Evolutionary conservation across 1,140 invertebrate genomes (phyloP), one percentile per base, ranked within the genome.

Genomic region (Drosophila parvula): DNA sequence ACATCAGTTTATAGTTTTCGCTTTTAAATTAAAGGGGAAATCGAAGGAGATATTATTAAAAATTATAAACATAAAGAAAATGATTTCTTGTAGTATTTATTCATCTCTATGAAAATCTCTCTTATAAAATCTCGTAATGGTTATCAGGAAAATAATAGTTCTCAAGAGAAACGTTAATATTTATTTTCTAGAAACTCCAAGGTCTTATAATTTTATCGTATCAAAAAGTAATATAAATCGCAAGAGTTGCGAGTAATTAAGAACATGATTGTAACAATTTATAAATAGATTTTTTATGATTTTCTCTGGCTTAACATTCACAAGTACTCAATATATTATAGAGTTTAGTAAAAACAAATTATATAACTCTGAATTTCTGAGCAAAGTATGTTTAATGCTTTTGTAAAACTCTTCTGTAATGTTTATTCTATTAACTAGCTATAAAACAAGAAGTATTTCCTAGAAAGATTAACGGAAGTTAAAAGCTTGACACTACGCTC

Each of bases 1-100:
- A 36, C 30, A 45, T 32, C 27, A 34, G n/a, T 28, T 48, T 45
- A 4, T 48, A 45, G 11, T 30, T 64, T 34, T 61, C 36, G 18
- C 38, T 50, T 32, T 18, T 32, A 48, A 44, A 65, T 41, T 32
- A 38, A 50, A 14, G 8, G 27, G 27, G 2, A 22, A 22, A 44
- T 27, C n/a, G 4, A 30, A 7, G 16, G 32, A 28, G 7, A 7
- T 12, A 11, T 34, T 16, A 4, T 0, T 16, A n/a, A n/a, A 10
- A n/a, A 28, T 34, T 6, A 22, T n/a, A n/a, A n/a, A n/a, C n/a
- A n/a, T n/a, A n/a, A n/a, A n/a, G n/a, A n/a, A n/a, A n/a, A n/a
- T n/a, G n/a, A n/a, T n/a, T n/a, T n/a, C n/a, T n/a, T n/a, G n/a
- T n/a, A n/a, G n/a, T n/a, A n/a, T n/a, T n/a, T n/a, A n/a, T n/a